Evolutionary conservation across 35 echinoderm and acorn worm genomes (phyloP), one percentile per base, ranked within the genome.

Genomic region (Amphiura filiformis): DNA sequence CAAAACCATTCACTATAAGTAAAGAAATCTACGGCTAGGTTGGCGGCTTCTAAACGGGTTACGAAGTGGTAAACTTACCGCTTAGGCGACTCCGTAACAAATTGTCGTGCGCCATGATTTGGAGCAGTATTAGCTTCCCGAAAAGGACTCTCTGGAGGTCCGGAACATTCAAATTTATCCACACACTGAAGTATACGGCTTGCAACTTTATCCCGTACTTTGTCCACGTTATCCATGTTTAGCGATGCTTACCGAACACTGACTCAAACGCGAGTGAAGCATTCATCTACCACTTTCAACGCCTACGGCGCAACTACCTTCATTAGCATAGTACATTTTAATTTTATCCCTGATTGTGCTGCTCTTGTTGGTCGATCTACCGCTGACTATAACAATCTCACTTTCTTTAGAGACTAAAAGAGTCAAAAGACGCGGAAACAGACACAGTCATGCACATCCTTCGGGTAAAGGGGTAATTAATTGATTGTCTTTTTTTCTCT

Each of bases 171-270:
- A 70, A 70, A 70, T 70, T 70, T 70, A 70, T 70, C 61, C 61
- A 70, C 61, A 70, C 61, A 70, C 28, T 70, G 61, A 70, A 70
- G 61, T 30, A 70, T 26, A 70, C 26, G 61, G 28, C 17, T 70
- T 70, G 61, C 61, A 70, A 70, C 61, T 70, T 70, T 70, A 70
- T 70, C 61, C 61, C 61, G 61, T 70, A 70, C 61, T 70, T 70
- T 70, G 61, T 70, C 61, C 61, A 70, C 61, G 61, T 70, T 70
- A 26, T 70, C 61, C 61, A 70, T 70, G 61, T 5, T 70, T 70
- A 70, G 28, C 28, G 28, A 70, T 70, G 61, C 61, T 70, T 5
- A 70, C 28, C 4, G 61, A 70, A 70, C 61, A 70, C 61, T 70
- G 61, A 70, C 61, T 70, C 61, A 70, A 70, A 70, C 28, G 2